Conservation (phyloP, 2,888 invertebrate species). For the Rhingia campestris region DNA sequence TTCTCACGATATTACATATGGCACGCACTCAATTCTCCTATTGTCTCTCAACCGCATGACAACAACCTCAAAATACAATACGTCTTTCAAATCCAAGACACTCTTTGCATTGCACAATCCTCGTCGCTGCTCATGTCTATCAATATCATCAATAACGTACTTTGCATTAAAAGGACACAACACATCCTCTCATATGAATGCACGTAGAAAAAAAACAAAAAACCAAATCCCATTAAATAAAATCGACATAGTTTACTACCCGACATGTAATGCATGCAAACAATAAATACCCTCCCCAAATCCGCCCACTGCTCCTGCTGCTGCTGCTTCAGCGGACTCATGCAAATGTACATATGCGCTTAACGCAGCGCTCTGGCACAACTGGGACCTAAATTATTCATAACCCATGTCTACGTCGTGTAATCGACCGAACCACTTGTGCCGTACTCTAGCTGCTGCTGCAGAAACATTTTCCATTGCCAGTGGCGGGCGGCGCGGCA, state of each 20-base stretch:
- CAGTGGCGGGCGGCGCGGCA: slow-evolving; percentile 79
- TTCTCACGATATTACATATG: slow-evolving; percentile 52
- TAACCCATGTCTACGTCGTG: slow-evolving; percentile 74
- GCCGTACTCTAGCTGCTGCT: slow-evolving; percentile 24
- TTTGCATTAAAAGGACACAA: slow-evolving; percentile 64
- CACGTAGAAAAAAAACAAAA: slow-evolving; percentile 20
- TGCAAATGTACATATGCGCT: slow-evolving; percentile 60
- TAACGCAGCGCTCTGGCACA: slow-evolving; percentile 21
- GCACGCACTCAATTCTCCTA: slow-evolving; percentile 58
- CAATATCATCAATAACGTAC: slow-evolving; percentile 57
- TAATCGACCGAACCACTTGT: slow-evolving; percentile 71
- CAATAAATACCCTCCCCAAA: slow-evolving; percentile 62
- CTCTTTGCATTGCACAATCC: slow-evolving; percentile 25
- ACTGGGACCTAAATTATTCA: slow-evolving; percentile 71
- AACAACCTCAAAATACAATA: slow-evolving; percentile 14
- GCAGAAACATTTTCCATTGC: slow-evolving; percentile 54
- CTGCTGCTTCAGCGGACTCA: slow-evolving; percentile 31
- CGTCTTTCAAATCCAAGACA: slow-evolving; percentile 16
- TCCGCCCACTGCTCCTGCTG: no score
- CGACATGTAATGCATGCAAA: slow-evolving; percentile 73
- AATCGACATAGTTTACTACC: slow-evolving; percentile 73
- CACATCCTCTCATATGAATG: slow-evolving; percentile 38
- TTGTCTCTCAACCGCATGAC: slow-evolving; percentile 41
- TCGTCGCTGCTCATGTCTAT: slow-evolving; percentile 32
- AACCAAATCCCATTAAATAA: slow-evolving; percentile 64